Conservation (phyloP, 2,113 vertebrate species). For the Mustela lutreola region DNA sequence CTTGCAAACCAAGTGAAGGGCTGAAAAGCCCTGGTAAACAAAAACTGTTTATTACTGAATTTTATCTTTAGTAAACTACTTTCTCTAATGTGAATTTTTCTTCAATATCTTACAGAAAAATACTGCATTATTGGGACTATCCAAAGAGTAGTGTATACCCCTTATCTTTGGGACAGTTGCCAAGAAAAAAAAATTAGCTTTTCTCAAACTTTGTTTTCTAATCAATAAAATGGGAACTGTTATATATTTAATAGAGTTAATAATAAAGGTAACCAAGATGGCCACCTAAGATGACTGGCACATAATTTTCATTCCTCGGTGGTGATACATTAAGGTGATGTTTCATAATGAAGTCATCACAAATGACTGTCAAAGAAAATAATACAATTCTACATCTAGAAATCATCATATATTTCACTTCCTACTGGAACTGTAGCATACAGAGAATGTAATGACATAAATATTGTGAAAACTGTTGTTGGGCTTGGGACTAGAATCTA, state of each 20-base stretch:
- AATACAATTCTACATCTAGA: not conserved
- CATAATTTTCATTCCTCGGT: not conserved
- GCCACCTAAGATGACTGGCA: too few species aligned
- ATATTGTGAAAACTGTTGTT: not conserved
- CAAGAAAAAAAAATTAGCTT: not conserved
- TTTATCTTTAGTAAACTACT: not conserved
- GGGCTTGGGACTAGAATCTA: not conserved
- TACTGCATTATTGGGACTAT: not conserved
- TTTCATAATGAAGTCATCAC: not conserved
- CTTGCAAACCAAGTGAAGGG: not conserved
- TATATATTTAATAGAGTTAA: not conserved
- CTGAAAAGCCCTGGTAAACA: not conserved
- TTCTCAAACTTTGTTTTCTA: not conserved
- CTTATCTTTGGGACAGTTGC: not conserved
- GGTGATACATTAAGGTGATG: not conserved
- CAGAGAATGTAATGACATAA: rapidly evolving
- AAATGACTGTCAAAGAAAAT: not conserved
- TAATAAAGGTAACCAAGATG: not conserved
- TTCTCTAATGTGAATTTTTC: not conserved
- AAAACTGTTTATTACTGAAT: not conserved
- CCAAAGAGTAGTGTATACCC: not conserved
- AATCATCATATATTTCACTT: too few species aligned
- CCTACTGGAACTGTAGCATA: not conserved
- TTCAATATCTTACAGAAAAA: not conserved
- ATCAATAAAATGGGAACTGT: not conserved